Evolutionary conservation across 2,113 vertebrate genomes (phyloP), one percentile per base, ranked within the genome.

Genomic region (Pristiophorus japonicus): DNA sequence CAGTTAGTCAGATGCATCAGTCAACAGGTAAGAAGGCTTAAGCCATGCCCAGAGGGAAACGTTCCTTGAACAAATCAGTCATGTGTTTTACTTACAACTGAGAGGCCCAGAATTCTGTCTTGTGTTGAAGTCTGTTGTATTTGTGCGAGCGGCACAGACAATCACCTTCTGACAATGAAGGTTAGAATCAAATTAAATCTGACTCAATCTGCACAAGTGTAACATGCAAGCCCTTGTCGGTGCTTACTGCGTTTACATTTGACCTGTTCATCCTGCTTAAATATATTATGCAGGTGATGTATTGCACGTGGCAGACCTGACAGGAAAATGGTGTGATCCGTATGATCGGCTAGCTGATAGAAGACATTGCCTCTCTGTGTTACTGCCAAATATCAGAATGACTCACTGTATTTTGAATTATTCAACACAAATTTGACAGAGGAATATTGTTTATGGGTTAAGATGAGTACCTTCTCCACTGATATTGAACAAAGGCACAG

Each of bases 321-420:
- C 51, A 62, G 30, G 34, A 91, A 91, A 91, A 91, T 62, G 51
- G 51, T 62, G 30, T 91, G 47, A 30, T 59, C 51, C 30, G 30
- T 62, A 90, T 59, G 55, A 91, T 62, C 34, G 30, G 55, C 11
- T 34, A 91, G 55, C 55, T 91, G 87, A 62, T 55, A 91, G 51
- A 59, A 91, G 51, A n/a, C 38, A 62, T 62, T 91, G 30, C 87
- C 87, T 91, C 30, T n/a, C 87, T 91, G 51, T n/a, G 55, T 62
- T 59, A 16, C 27, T 91, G 87, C 87, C 87, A 59, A 91, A 59
- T 91, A 62, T 91, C 51, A 18, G 34, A 62, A n/a, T 59, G 51
- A 91, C 30, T 59, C 87, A 90, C 24, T 91, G 87, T 18, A 91
- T 59, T 91, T 62, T 91, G 87, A 91, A 91, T 91, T 91, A 91